phyloP scores from a whole-genome alignment of 2,797 vertebrate genomes.

The Eulemur rubriventer region DNA sequence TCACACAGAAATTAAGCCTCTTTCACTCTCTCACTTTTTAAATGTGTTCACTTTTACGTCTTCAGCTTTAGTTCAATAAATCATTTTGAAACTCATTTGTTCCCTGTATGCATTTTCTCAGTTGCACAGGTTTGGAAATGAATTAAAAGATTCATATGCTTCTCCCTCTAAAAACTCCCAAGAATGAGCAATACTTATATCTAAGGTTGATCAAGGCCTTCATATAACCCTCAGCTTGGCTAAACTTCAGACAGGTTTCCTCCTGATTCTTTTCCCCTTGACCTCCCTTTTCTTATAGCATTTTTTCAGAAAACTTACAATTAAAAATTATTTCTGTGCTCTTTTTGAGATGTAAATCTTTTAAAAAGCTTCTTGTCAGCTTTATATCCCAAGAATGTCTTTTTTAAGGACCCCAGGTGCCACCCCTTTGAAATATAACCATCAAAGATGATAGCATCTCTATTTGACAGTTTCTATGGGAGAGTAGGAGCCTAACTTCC shows the following conservation, averaged over 20 bases:
- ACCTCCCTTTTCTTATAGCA: background rate
- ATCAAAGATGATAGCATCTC: background rate
- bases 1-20: background rate
- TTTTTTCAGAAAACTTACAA: background rate
- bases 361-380: background rate
- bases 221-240: background rate
- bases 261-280: background rate
- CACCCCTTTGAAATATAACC: background rate
- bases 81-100: slow-evolving; percentile 38
- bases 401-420: background rate
- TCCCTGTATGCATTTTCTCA: background rate
- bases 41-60: background rate
- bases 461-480: background rate
- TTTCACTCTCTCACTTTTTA: background rate
- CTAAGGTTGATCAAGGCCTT: background rate
- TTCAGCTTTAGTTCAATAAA: slow-evolving; percentile 66
- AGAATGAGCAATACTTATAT: background rate
- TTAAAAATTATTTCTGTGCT: background rate
- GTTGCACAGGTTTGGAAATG: background rate
- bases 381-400: background rate
- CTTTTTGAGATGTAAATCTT: background rate
- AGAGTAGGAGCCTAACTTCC: background rate
- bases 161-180: background rate
- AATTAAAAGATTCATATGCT: background rate
- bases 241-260: background rate